Percentiles rank a stretch among this genome's conserved stretches.
These are phyloP conservation scores for Allobates femoralis DNA, from an alignment of 2,797 vertebrate genomes.

Conservation along the genomic window DNA sequence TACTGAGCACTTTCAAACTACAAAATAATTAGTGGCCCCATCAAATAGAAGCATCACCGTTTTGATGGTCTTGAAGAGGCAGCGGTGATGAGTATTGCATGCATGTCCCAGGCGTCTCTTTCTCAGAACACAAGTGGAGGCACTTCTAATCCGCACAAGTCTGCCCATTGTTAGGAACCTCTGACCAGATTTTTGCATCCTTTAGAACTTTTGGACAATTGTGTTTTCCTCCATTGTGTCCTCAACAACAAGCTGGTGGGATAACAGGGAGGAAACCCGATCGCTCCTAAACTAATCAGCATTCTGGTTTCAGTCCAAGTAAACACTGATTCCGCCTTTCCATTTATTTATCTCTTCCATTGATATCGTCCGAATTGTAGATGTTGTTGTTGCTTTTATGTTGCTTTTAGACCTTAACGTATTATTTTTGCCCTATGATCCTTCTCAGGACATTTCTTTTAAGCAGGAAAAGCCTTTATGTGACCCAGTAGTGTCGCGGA, in stretches of 20 bases:
- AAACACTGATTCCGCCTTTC: not conserved
- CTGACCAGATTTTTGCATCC: conserved; percentile 56
- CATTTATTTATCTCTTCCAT: not conserved
- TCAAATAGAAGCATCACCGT: conserved; percentile 67
- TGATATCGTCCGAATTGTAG: not conserved
- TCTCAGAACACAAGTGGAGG: conserved; percentile 66
- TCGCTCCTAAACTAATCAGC: not conserved
- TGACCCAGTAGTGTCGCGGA: conserved; percentile 31
- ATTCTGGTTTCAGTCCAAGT: not conserved
- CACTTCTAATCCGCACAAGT: conserved; percentile 46
- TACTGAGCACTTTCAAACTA: conserved; percentile 77
- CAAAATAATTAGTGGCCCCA: conserved; percentile 76
- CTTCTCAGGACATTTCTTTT: conserved; percentile 48
- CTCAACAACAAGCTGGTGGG: conserved; percentile 27
- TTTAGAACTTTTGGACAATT: conserved; percentile 51
- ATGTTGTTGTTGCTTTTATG: not conserved
- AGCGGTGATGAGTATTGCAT: conserved; percentile 61
- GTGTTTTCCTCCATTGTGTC: conserved; percentile 33
- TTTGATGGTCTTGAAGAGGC: conserved; percentile 66
- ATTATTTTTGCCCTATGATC: conserved; percentile 23
- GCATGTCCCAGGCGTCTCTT: conserved; percentile 61
- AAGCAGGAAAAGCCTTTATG: conserved; percentile 65
- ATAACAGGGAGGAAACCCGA: conserved; percentile 21
- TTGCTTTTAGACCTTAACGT: not conserved
- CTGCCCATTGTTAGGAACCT: conserved; percentile 57